phyloP scores from a whole-genome alignment of 2,797 vertebrate species.

The Arnoldichthys spilopterus region DNA sequence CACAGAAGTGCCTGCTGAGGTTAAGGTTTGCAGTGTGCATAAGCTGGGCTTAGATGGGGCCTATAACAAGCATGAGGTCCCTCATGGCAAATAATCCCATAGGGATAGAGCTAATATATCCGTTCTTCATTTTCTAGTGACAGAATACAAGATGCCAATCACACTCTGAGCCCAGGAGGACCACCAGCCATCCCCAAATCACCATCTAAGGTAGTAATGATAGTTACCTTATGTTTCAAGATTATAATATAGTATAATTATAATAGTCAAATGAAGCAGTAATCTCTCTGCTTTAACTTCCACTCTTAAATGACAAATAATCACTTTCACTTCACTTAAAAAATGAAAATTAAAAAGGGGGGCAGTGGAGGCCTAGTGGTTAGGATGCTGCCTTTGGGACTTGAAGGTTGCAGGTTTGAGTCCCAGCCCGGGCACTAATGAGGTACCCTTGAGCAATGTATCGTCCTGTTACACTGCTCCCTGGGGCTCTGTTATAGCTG shows the following conservation, averaged over 20 bases:
- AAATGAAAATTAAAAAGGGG: too few relatives aligned
- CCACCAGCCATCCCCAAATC: conserved; percentile 90
- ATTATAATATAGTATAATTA: neutral
- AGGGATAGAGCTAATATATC: neutral
- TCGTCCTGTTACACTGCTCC: too few relatives aligned
- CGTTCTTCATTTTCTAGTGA: conserved; percentile 67
- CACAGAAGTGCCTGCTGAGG: conserved; percentile 6
- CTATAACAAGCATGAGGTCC: conserved; percentile 49
- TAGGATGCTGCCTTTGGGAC: too few relatives aligned
- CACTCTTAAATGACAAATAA: neutral
- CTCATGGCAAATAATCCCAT: neutral
- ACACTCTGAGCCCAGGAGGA: conserved; percentile 86
- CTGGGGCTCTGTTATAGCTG: too few relatives aligned
- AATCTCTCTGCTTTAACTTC: neutral
- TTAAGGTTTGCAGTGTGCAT: conserved; percentile 21
- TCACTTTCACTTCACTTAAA: too few relatives aligned
- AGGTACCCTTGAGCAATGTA: too few relatives aligned
- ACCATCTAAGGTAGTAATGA: conserved; percentile 89
- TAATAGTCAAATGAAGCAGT: neutral
- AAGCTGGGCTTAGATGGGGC: conserved; percentile 29
- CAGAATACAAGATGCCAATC: conserved; percentile 86
- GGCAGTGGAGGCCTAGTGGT: too few relatives aligned
- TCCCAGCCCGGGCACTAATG: too few relatives aligned
- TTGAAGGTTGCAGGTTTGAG: too few relatives aligned
- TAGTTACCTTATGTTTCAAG: neutral